Evolutionary conservation across 2,113 vertebrate species (phyloP), one percentile per base, ranked within the genome.

Genomic region (Turdus rufiventris): DNA sequence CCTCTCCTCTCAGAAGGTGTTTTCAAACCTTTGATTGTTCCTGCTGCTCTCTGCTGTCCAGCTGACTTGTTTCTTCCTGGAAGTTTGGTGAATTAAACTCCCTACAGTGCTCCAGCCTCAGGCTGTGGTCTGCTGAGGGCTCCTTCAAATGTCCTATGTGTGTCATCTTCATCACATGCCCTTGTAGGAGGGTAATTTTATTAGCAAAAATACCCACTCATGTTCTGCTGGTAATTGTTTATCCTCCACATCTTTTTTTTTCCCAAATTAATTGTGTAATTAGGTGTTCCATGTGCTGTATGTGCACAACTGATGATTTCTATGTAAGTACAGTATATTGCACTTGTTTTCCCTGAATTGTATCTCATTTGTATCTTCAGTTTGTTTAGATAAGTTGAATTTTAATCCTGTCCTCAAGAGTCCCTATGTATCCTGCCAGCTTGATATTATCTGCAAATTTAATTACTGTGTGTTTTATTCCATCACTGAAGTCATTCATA

Each of bases 391-490:
- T 87, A 84, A 89, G 12, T 47, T 75, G 61, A 85, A 74, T 85
- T 85, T 82, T 73, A 88, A 65, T 88, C 23, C 54, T 76, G 53
- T 58, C 82, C 58, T 91, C 54, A 76, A 77, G 70, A 45, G 70
- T 89, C n/a, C 42, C 57, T 28, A 2, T 72, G 57, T 66, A 53
- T 66, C 66, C 42, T 95, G 73, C 74, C 62, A 88, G 57, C 25
- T 61, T 90, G 78, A 73, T 91, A 47, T 79, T 83, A 88, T 85
- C 85, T 65, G 38, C 50, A 75, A 73, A 88, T 90, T 73, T 95
- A 94, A 93, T 93, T 91, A 73, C 78, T 56, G 25, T 47, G 60
- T 82, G 75, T 90, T 95, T 89, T 88, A 76, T 89, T 76, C 42
- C 62, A 50, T 79, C 66, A 53, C 47, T 73, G 36, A 76, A 79